Conservation (phyloP, 2,113 vertebrate species). For the Mohoua ochrocephala region DNA sequence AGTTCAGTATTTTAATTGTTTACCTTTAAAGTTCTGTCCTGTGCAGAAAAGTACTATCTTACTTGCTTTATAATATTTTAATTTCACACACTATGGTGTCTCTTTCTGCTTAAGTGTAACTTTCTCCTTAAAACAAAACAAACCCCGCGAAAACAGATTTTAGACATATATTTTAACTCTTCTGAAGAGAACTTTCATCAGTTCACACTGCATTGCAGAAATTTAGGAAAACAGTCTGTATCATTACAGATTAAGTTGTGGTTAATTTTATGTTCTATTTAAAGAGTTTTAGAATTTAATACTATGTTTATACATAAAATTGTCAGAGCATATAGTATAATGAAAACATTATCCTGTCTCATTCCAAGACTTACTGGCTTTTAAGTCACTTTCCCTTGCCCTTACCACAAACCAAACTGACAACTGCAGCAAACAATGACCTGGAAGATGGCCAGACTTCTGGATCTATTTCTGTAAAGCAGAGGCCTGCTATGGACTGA, state of each 20-base stretch:
- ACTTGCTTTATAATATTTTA: neutral
- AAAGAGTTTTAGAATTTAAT: neutral
- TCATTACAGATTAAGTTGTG: neutral
- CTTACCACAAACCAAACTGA: neutral
- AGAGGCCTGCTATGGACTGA: neutral
- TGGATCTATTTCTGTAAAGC: neutral
- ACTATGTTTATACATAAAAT: neutral
- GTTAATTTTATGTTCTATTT: neutral
- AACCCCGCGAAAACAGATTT: neutral
- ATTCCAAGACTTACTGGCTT: neutral
- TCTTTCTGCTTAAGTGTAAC: neutral
- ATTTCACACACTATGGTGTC: neutral
- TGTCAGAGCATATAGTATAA: neutral
- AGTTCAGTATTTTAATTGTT: neutral
- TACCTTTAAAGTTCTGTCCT: neutral
- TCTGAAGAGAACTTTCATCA: neutral
- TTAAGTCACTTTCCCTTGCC: neutral
- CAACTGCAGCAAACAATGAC: conserved; percentile 21
- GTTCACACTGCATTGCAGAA: neutral
- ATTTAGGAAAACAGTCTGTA: neutral
- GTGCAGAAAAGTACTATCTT: neutral
- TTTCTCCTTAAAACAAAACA: neutral
- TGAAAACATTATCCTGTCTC: neutral
- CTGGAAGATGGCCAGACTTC: neutral
- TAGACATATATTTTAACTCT: neutral